phyloP scores from a whole-genome alignment of 2,113 vertebrate genomes.

The Tympanuchus pallidicinctus region DNA sequence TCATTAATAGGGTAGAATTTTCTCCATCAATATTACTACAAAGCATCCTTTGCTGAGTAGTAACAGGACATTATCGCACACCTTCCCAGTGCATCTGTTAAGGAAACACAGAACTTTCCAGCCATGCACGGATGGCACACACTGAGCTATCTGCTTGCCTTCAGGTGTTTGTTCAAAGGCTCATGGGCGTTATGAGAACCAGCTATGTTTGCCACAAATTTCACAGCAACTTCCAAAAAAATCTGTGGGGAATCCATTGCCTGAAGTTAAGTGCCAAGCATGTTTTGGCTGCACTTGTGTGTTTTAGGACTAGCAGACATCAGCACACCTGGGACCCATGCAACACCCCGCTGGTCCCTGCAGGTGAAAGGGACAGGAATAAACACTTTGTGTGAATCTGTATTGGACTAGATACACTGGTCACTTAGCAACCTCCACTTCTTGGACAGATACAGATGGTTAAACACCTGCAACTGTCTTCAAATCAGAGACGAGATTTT shows the following conservation, averaged over 20 bases:
- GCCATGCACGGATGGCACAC: neutral
- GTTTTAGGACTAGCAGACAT: neutral
- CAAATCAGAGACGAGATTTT: neutral
- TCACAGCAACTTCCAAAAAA: slow-evolving; percentile 9
- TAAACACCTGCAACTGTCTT: slow-evolving; percentile 22
- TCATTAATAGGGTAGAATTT: neutral
- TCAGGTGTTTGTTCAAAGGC: slow-evolving; percentile 41
- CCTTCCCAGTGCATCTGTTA: neutral
- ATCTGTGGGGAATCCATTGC: neutral
- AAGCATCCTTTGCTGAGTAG: slow-evolving; percentile 9
- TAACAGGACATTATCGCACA: neutral
- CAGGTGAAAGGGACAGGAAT: neutral
- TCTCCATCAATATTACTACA: neutral
- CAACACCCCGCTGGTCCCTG: neutral
- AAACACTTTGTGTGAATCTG: neutral
- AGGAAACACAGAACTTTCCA: neutral
- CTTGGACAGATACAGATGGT: neutral
- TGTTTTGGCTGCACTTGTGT: neutral
- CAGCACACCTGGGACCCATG: neutral
- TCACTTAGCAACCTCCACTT: slow-evolving; percentile 53
- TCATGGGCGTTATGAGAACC: neutral
- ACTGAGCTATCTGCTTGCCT: neutral
- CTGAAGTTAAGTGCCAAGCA: neutral
- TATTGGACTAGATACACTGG: neutral
- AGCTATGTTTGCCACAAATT: slow-evolving; percentile 10